Evolutionary conservation across 2,113 vertebrate species (phyloP), one percentile per base, ranked within the genome.

Genomic region (Amphiprion ocellaris): DNA sequence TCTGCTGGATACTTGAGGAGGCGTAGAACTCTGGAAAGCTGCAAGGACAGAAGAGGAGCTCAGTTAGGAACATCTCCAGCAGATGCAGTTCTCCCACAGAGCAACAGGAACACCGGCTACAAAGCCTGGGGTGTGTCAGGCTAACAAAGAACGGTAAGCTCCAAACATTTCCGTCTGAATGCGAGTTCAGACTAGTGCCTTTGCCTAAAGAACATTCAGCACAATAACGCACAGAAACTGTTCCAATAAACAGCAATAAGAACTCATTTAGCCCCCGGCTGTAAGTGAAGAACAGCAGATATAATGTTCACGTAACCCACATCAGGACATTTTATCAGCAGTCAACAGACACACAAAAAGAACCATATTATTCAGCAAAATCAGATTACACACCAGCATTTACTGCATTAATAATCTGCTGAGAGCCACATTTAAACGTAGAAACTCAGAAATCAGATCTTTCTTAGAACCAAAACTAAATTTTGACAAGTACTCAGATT

Each of bases 21-120:
- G 44, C 98, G 96, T 7, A 99, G 91, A 81, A 99, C 98, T 90
- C 96, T 95, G 74, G 97, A 97, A 70, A 96, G 95, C 98, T 99
- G 87, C 19, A 80, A 44, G 23, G 47, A 30, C 9, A 89, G 7
- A 73, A 74, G 61, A 75, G 21, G 46, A n/a, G 23, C 15, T 4
- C 21, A 10, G 58, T 71, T 62, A 66, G 33, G 33, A 68, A 8
- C 33, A 37, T 37, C 33, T 37, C 37, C n/a, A 44, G 15, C 15
- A 4, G 9, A 55, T 9, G 11, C 1, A 17, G 17, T 46, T 74
- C 72, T 63, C 46, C 24, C 30, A 68, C 46, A 10, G 41, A 12
- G 39, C 28, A 26, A 37, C 21, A n/a, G 9, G 8, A 62, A 61
- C 41, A 69, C 11, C 3, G 2, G 30, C 62, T 55, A 10, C 1